Conservation (phyloP, 2,797 vertebrate genomes). For the Xenopus petersii region DNA sequence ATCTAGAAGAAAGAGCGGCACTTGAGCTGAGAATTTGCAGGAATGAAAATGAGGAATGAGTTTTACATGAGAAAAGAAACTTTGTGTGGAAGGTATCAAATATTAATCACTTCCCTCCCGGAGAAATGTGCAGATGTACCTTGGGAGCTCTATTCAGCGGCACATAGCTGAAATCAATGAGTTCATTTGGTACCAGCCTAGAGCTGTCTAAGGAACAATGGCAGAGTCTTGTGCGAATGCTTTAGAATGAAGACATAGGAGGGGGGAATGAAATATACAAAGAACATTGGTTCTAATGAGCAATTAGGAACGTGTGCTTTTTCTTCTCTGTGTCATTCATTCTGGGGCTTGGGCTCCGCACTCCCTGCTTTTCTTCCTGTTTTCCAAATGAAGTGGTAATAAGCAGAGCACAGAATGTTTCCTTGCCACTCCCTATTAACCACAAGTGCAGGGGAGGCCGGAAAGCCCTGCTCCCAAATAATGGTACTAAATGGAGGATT, state of each 20-base stretch:
- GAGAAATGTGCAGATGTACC: slow-evolving; percentile 63
- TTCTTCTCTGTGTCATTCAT: slow-evolving; percentile 63
- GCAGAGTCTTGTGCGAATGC: slow-evolving; percentile 60
- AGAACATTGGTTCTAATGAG: slow-evolving; percentile 67
- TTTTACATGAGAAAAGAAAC: slow-evolving; percentile 63
- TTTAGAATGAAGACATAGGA: slow-evolving; percentile 53
- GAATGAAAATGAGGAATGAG: slow-evolving; percentile 54
- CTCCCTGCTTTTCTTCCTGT: slow-evolving; percentile 67
- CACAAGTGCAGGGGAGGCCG: no score
- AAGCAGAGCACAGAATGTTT: neutral
- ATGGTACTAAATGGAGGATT: no score
- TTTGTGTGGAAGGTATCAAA: slow-evolving; percentile 61
- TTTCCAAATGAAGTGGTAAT: slow-evolving; percentile 39
- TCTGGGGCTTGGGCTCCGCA: slow-evolving; percentile 59
- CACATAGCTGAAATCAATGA: slow-evolving; percentile 41
- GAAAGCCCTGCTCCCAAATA: no score
- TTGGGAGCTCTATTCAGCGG: slow-evolving; percentile 57
- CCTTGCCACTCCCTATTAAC: no score
- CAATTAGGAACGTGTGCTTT: slow-evolving; percentile 68
- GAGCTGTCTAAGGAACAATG: slow-evolving; percentile 65
- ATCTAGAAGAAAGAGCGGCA: neutral
- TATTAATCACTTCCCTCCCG: slow-evolving; percentile 62
- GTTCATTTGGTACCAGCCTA: slow-evolving; percentile 60
- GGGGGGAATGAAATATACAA: slow-evolving; percentile 52
- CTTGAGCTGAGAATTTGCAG: slow-evolving; percentile 48